Evolutionary conservation across 2,113 vertebrate species (phyloP).

Genomic region (Dipodomys stephensi): DNA sequence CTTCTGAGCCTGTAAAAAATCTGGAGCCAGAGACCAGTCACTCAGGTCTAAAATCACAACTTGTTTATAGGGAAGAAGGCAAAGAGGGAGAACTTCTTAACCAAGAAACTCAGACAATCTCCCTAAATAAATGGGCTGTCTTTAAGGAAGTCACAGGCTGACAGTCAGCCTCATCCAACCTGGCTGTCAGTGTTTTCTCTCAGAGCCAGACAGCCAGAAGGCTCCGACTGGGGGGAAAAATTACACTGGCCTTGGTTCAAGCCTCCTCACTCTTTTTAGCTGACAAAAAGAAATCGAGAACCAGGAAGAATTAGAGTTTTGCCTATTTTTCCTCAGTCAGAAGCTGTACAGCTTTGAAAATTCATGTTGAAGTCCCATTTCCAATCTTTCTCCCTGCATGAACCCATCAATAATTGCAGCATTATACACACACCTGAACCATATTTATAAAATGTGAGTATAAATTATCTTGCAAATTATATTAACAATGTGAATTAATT

Average conservation of each 20-base stretch:
- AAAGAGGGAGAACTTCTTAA: slow-evolving; percentile 18
- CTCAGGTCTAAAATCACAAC: background rate
- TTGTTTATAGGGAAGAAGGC: slow-evolving; percentile 3
- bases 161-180: background rate
- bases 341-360: slow-evolving; percentile 42
- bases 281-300: slow-evolving; percentile 75
- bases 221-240: slow-evolving; percentile 56
- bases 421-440: slow-evolving; percentile 48
- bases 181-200: background rate
- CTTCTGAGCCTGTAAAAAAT: slow-evolving; percentile 10
- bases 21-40: slow-evolving; percentile 9
- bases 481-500: slow-evolving; percentile 54
- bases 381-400: slow-evolving; percentile 30
- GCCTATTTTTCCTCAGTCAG: slow-evolving; percentile 48
- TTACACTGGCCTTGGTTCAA: slow-evolving; percentile 59
- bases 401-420: slow-evolving; percentile 52
- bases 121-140: slow-evolving; percentile 21
- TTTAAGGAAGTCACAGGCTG: background rate
- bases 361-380: slow-evolving; percentile 51
- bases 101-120: background rate
- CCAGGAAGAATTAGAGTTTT: slow-evolving; percentile 67
- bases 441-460: slow-evolving; percentile 51
- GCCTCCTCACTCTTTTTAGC: slow-evolving; percentile 56
- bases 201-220: slow-evolving; percentile 28
- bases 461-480: slow-evolving; percentile 54